A percentile compares a stretch with the other conserved stretches of the same genome.
Conservation (phyloP, 1,140 invertebrate species). For the Mercenaria mercenaria region DNA sequence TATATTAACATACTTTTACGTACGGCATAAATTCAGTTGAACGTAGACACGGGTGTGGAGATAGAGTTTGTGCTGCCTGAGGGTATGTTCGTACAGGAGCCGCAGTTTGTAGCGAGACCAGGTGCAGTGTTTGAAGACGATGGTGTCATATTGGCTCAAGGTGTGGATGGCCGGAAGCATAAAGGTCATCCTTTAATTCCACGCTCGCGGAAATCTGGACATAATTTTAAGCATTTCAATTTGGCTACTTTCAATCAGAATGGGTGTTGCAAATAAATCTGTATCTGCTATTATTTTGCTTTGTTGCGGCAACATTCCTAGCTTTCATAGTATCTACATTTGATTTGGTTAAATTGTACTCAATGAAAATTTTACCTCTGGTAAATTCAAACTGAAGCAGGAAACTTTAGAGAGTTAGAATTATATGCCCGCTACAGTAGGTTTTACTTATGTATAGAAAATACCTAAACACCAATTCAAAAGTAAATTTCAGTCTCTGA, state of each 20-base stretch:
- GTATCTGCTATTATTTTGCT: not conserved
- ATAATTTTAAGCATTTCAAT: not conserved
- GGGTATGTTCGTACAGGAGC: conserved; percentile 61
- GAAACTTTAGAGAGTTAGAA: too few species aligned
- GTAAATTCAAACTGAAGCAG: too few species aligned
- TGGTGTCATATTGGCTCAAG: conserved; percentile 50
- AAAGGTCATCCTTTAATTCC: conserved; percentile 42
- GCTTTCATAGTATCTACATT: too few species aligned
- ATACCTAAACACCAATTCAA: too few species aligned
- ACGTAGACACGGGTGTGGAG: conserved; percentile 61
- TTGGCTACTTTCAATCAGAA: not conserved
- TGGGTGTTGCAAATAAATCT: not conserved
- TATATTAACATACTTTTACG: too few species aligned
- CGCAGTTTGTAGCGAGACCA: conserved; percentile 50
- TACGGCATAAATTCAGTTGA: conserved; percentile 40
- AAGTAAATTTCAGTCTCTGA: too few species aligned
- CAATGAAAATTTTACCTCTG: too few species aligned
- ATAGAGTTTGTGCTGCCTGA: conserved; percentile 38
- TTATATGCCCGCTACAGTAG: too few species aligned
- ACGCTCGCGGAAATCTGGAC: too few species aligned
- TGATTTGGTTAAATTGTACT: too few species aligned
- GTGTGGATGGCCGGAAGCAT: conserved; percentile 50
- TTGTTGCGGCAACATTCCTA: not conserved
- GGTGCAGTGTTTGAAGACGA: conserved; percentile 48
- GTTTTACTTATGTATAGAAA: too few species aligned